Evolutionary conservation across 2,888 invertebrate genomes (phyloP).

Genomic region (Hydroisotoma schaefferi): DNA sequence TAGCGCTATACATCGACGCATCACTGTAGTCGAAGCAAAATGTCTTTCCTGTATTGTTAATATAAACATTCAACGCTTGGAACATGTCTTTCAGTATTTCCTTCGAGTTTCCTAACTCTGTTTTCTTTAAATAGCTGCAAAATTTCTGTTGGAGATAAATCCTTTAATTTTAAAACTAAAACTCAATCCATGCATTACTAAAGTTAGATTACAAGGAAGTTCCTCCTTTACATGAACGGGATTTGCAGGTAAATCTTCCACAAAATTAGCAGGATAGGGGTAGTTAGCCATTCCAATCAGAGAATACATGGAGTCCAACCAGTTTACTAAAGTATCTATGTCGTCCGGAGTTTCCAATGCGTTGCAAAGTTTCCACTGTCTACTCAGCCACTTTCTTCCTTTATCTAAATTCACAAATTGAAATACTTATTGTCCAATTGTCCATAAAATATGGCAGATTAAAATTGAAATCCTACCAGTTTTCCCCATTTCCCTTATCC

Average conservation of each 20-base stretch:
- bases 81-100: constrained; percentile 62
- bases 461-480: constrained; percentile 55
- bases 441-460: no score
- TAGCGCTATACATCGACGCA: constrained; percentile 32
- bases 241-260: constrained; percentile 75
- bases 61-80: constrained; percentile 68
- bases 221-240: constrained; percentile 64
- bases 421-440: no score
- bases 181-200: no score
- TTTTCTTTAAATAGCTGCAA: constrained; percentile 55
- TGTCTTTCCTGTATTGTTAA: constrained; percentile 71
- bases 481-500: constrained; percentile 58
- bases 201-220: no score
- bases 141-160: constrained; percentile 53
- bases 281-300: constrained; percentile 93
- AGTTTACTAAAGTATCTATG: constrained; percentile 61
- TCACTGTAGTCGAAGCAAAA: constrained; percentile 65
- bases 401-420: no score
- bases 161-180: constrained; percentile 7
- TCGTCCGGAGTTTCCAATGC: constrained; percentile 61
- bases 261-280: constrained; percentile 80
- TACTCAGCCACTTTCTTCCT: constrained; percentile 65
- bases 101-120: constrained; percentile 53
- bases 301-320: constrained; percentile 67
- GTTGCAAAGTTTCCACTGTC: constrained; percentile 71